Percentiles rank a stretch among this genome's conserved stretches.
Conservation (phyloP, 2,797 vertebrate species). For the Pogonophryne albipinna region DNA sequence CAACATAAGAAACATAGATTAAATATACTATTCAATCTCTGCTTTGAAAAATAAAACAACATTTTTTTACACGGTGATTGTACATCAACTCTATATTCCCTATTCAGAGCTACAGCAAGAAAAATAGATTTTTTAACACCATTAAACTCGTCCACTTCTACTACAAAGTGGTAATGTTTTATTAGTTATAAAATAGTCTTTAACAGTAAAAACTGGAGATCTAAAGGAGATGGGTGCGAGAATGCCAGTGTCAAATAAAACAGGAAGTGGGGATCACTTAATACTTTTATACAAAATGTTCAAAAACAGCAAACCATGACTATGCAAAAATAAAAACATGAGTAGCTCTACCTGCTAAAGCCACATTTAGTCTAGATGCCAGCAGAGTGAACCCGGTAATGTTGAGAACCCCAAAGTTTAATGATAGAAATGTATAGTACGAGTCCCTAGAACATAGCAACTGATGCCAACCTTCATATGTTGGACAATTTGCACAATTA, state of each 20-base stretch:
- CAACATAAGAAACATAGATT: conserved; percentile 79
- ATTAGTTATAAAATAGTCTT: conserved; percentile 66
- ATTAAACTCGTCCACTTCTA: conserved; percentile 68
- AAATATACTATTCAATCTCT: conserved; percentile 82
- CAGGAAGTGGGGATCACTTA: conserved; percentile 61
- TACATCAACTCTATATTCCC: conserved; percentile 72
- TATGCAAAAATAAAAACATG: conserved; percentile 54
- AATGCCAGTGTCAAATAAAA: conserved; percentile 75
- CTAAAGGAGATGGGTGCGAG: conserved; percentile 49
- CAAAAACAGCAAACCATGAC: conserved; percentile 48
- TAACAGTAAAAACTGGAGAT: conserved; percentile 47
- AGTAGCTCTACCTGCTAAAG: conserved; percentile 61
- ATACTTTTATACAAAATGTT: conserved; percentile 57
- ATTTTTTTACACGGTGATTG: conserved; percentile 78
- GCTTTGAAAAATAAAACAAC: conserved; percentile 79
- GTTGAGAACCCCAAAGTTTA: too few species aligned
- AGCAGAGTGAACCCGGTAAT: too few species aligned
- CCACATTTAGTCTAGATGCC: too few species aligned
- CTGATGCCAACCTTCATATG: too few species aligned
- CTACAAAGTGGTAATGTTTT: conserved; percentile 63
- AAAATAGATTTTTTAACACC: conserved; percentile 80
- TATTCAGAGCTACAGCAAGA: conserved; percentile 76
- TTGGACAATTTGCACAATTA: too few species aligned
- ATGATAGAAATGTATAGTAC: too few species aligned
- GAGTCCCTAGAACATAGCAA: too few species aligned